Conservation (phyloP, 1,140 invertebrate genomes). For the Mya arenaria region DNA sequence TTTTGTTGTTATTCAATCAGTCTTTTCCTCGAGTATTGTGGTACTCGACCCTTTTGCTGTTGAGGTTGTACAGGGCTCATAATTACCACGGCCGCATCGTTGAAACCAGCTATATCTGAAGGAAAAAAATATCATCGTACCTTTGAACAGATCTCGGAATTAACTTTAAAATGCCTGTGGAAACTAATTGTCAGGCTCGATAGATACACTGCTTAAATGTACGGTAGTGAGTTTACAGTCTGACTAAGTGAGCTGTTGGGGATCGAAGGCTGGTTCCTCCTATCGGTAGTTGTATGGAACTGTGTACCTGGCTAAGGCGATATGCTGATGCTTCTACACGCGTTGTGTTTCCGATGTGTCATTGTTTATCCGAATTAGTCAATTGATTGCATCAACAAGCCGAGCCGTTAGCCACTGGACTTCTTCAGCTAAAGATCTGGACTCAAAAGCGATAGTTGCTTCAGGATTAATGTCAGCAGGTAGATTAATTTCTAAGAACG, state of each 20-base stretch:
- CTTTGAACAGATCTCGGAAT: constrained; percentile 35
- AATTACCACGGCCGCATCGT: constrained; percentile 59
- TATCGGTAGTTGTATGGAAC: neutral
- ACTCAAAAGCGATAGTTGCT: constrained; percentile 29
- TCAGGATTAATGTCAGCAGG: constrained; percentile 19
- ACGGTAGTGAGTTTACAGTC: no score
- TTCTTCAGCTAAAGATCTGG: constrained; percentile 14
- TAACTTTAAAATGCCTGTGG: constrained; percentile 12
- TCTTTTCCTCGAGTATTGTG: no score
- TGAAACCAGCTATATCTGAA: constrained; percentile 55
- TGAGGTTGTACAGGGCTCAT: constrained; percentile 63
- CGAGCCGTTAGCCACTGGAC: constrained; percentile 9
- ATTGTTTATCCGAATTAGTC: constrained; percentile 59
- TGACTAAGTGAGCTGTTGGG: neutral
- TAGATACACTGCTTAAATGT: neutral
- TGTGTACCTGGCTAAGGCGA: constrained; percentile 13
- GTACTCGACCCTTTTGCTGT: constrained; percentile 61
- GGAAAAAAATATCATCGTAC: constrained; percentile 56
- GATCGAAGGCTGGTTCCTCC: neutral
- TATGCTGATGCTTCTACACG: constrained; percentile 58
- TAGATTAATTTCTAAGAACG: constrained; percentile 56
- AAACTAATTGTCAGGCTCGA: constrained; percentile 61
- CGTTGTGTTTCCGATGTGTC: constrained; percentile 38
- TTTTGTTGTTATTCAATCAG: no score
- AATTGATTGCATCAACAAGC: constrained; percentile 18